Evolutionary conservation across 2,888 invertebrate genomes (phyloP).

Genomic region (Geophilus truncorum): DNA sequence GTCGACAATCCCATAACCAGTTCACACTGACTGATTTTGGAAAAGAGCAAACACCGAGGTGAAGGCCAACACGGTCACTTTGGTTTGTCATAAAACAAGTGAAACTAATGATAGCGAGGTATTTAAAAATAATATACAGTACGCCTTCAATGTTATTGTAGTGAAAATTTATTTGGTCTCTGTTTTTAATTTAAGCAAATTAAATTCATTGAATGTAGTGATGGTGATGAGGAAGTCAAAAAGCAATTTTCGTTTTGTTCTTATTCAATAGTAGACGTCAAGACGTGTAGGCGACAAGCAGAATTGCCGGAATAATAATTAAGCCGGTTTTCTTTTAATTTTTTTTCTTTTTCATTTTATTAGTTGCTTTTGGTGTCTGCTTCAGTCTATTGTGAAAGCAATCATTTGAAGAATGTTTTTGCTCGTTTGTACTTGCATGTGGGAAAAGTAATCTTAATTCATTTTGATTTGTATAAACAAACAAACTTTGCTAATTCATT

Average conservation of each 20-base stretch:
- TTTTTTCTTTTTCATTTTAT: neutral
- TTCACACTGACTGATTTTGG: conserved; percentile 23
- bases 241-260: conserved; percentile 22
- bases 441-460: neutral
- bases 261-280: neutral
- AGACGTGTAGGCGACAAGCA: neutral
- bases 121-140: too few species aligned
- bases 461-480: conserved; percentile 13
- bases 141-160: too few species aligned
- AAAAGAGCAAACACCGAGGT: conserved; percentile 12
- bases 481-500: conserved; percentile 27
- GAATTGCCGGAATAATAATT: neutral
- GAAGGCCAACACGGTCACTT: neutral
- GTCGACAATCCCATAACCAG: conserved; percentile 24
- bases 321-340: neutral
- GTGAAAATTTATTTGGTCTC: too few species aligned
- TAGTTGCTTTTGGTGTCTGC: neutral
- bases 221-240: neutral
- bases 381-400: neutral
- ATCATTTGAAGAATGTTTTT: neutral
- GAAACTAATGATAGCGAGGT: too few species aligned
- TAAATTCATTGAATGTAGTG: neutral
- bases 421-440: neutral
- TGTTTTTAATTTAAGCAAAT: too few species aligned
- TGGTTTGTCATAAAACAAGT: neutral